These are phyloP conservation scores for Chlorodrepanis virens DNA, from an alignment of 2,113 vertebrate species.

Conservation along the genomic window DNA sequence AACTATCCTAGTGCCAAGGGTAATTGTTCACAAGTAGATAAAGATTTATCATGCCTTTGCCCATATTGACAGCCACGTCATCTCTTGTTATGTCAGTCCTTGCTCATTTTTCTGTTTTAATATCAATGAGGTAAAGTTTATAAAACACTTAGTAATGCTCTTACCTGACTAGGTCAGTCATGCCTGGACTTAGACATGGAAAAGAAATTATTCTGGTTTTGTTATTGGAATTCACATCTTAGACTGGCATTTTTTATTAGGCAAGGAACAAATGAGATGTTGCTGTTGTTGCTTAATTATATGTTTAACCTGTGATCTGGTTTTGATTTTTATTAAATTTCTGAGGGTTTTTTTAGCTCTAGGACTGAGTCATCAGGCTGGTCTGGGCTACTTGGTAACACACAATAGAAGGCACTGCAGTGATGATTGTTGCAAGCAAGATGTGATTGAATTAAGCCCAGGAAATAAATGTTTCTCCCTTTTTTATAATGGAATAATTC, in stretches of 20 bases:
- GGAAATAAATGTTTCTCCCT: not conserved
- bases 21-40: not conserved
- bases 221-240: not conserved
- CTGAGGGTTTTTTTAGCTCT: not conserved
- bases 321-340: conserved; percentile 14
- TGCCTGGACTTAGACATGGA: not conserved
- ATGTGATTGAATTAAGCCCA: conserved; percentile 3
- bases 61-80: rapidly evolving
- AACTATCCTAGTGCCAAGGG: not conserved
- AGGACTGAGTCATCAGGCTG: not conserved
- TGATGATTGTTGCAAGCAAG: not conserved
- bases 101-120: not conserved
- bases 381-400: not conserved
- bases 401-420: not conserved
- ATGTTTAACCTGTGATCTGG: not conserved
- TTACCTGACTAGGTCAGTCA: not conserved
- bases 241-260: not conserved
- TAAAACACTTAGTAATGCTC: not conserved
- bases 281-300: not conserved
- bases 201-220: not conserved
- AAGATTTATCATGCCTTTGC: not conserved
- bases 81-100: not conserved
- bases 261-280: not conserved
- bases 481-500: not conserved
- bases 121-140: not conserved